Evolutionary conservation across 1,140 invertebrate species (phyloP).

Genomic region (Drosophila mayri): DNA sequence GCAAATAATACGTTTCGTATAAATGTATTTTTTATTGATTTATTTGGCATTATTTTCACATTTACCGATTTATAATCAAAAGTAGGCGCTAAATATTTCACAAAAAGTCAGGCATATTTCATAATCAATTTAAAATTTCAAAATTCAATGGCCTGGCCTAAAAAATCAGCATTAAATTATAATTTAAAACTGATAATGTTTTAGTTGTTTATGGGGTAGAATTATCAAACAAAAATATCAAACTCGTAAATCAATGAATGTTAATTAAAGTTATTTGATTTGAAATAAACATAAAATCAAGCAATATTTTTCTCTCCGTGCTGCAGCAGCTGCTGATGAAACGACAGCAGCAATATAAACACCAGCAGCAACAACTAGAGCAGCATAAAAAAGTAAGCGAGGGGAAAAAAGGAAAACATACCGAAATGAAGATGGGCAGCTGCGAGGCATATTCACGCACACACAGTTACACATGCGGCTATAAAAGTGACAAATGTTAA

Average conservation of each 20-base stretch:
- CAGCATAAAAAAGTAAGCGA: conserved; percentile 31
- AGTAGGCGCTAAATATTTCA: background rate
- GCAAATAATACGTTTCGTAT: background rate
- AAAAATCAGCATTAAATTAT: background rate
- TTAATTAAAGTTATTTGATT: background rate
- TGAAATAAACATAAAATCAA: background rate
- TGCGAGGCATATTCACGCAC: conserved; percentile 62
- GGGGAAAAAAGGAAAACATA: conserved; percentile 42
- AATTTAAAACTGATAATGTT: background rate
- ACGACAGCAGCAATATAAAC: conserved; percentile 66
- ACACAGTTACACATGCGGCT: conserved; percentile 51
- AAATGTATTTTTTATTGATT: background rate
- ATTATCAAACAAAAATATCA: background rate
- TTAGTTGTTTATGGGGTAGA: background rate
- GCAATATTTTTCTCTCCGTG: conserved; percentile 2
- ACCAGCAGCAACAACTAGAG: conserved; percentile 46
- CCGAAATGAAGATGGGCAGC: conserved; percentile 75
- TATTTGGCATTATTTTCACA: background rate
- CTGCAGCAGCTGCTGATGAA: conserved; percentile 75
- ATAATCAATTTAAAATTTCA: background rate
- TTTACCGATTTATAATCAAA: background rate
- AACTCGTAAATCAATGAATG: background rate
- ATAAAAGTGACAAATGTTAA: conserved; percentile 84
- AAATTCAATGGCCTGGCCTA: background rate
- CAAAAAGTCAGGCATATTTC: background rate